Conservation (phyloP, 2,888 invertebrate genomes). For the Megaustenia siamemsis region DNA sequence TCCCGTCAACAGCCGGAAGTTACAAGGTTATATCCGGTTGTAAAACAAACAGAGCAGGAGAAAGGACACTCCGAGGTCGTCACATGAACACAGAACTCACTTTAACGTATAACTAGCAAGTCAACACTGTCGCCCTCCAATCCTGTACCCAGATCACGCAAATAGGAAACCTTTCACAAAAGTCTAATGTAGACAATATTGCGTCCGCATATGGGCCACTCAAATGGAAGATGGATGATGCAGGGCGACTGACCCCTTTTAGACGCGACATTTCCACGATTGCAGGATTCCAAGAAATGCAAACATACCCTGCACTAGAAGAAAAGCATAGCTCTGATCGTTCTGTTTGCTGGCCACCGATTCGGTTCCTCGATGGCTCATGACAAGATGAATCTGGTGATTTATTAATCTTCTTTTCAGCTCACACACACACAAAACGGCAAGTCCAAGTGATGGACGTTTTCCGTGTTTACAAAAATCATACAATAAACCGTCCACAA, state of each 20-base stretch:
- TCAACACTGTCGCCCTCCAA: no score
- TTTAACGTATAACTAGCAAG: no score
- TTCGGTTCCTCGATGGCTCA: background rate
- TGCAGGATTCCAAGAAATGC: constrained; percentile 14
- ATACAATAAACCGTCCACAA: background rate
- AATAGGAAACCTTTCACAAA: no score
- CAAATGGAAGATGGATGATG: constrained; percentile 40
- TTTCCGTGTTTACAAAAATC: background rate
- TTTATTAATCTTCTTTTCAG: constrained; percentile 34
- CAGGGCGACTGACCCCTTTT: constrained; percentile 39
- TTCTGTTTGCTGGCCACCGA: background rate
- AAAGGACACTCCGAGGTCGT: no score
- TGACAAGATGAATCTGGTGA: constrained; percentile 33
- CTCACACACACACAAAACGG: background rate
- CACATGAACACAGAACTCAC: no score
- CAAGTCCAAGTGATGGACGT: background rate
- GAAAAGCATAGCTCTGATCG: constrained; percentile 12
- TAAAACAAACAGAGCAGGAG: no score
- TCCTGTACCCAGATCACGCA: no score
- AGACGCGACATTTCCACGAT: constrained; percentile 21
- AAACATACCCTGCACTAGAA: constrained; percentile 19
- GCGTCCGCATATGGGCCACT: constrained; percentile 37
- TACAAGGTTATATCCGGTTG: no score
- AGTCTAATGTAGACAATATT: constrained; percentile 45
- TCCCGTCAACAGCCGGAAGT: no score